These are phyloP conservation scores for Cryptus viduatorius DNA, from an alignment of 2,888 invertebrate genomes.

Conservation along the genomic window DNA sequence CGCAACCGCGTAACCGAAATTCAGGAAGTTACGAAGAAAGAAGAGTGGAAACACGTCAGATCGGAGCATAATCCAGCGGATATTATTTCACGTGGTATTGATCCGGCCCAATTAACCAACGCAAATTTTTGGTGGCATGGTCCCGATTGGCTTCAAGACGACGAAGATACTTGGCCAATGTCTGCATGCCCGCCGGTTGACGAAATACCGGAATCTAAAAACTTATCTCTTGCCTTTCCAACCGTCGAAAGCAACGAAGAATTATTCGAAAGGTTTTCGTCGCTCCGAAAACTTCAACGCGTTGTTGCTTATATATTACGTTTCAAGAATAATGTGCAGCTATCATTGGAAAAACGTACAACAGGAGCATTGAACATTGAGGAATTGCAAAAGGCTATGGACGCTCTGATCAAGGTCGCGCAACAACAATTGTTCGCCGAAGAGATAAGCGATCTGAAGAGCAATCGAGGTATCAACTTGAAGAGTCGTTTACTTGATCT, in stretches of 20 bases:
- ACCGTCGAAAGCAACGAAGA: background rate
- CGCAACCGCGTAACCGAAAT: conserved; percentile 34
- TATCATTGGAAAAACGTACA: background rate
- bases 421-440: conserved; percentile 10
- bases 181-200: conserved; percentile 3
- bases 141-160: conserved; percentile 13
- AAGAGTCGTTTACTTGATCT: conserved; percentile 21
- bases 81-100: background rate
- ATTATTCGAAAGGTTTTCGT: conserved; percentile 38
- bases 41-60: conserved; percentile 6
- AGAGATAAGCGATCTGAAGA: conserved; percentile 19
- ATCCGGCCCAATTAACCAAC: background rate
- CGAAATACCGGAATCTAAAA: conserved; percentile 28
- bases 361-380: background rate
- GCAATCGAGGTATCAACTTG: background rate
- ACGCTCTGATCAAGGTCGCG: conserved; percentile 17
- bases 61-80: conserved; percentile 11
- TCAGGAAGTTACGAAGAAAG: background rate
- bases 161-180: background rate
- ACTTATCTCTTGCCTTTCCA: conserved; percentile 2
- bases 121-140: conserved; percentile 51
- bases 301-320: conserved; percentile 24
- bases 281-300: conserved; percentile 26
- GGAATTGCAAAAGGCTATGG: conserved; percentile 23
- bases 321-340: conserved; percentile 13